A percentile compares a stretch with the other conserved stretches of the same genome.
Evolutionary conservation across 2,113 vertebrate genomes (phyloP).

Genomic region (Centrocercus urophasianus): DNA sequence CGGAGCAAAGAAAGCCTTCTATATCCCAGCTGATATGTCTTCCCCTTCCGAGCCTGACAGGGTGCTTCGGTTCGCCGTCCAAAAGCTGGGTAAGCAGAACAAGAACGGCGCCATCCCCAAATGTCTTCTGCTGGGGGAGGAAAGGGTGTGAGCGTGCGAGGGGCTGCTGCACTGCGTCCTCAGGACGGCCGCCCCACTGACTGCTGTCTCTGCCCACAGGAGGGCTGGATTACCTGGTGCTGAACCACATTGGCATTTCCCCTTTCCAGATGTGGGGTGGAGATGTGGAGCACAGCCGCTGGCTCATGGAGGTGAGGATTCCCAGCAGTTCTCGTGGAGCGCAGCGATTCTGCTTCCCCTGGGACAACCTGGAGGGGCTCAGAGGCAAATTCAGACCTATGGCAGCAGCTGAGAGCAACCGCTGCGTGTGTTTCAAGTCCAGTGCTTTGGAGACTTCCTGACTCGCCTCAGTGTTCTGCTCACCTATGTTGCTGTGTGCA

Average conservation of each 20-base stretch:
- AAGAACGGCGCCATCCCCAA: not conserved
- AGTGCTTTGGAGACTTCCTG: not conserved
- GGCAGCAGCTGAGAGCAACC: not conserved
- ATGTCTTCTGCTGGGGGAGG: no score
- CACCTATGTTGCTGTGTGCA: not conserved
- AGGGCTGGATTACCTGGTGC: constrained; percentile 86
- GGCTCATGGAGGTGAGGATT: constrained; percentile 85
- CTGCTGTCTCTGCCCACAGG: constrained; percentile 44
- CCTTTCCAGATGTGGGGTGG: constrained; percentile 80
- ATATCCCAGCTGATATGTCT: constrained; percentile 86
- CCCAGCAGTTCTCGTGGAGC: not conserved
- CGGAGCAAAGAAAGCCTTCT: constrained; percentile 83
- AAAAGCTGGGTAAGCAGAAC: constrained; percentile 80
- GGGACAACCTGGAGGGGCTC: not conserved
- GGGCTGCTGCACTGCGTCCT: not conserved
- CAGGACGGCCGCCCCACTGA: not conserved
- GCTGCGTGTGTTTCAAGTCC: not conserved
- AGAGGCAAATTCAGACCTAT: not conserved
- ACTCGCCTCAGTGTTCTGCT: not conserved
- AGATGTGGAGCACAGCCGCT: constrained; percentile 77
- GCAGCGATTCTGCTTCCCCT: not conserved
- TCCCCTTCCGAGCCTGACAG: constrained; percentile 76
- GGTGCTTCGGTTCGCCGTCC: constrained; percentile 83
- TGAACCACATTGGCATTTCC: constrained; percentile 84
- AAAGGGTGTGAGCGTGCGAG: not conserved